Base-by-base conservation (phyloP, 2,888 invertebrate species). In the Campoletis raptor region DNA sequence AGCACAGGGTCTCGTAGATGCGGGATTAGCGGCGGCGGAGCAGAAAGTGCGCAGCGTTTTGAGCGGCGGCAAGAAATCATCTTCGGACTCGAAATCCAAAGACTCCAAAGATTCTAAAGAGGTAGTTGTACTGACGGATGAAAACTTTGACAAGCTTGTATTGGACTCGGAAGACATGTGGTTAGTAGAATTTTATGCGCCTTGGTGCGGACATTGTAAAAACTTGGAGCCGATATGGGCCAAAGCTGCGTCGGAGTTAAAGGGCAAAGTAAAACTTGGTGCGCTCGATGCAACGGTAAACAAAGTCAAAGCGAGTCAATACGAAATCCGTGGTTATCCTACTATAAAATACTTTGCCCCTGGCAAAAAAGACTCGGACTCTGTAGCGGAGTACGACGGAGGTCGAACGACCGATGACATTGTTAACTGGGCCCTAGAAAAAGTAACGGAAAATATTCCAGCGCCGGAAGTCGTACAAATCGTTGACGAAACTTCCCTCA, bases 161-260 rank as follows among this genome's bases (percentile, higher is more conserved):
- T 94, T 99, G 90, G 96, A 98, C 90, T 98, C 98, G 72, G 98
- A 99, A 21, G 99, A 99, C 92, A 96, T 99, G 94, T 99, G 99
- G 99, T 95, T 99, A 90, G 98, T 99, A 2, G 99, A 99, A 95
- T 99, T 99, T 96, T 99, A 97, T 94, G 99, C 99, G 8, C 98
- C 98, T 0, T 99, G 99, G 98, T 99, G 99, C 94, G 98, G 99
- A 7, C 99, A 99, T 94, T 99, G 99, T 95, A 99, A 99, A 95
- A 98, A 97, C 93, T 95, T 99, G 79, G 99, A 98, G 80, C 99
- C 99, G 0, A 98, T 99, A 89, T 99, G 99, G 99, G 98, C 97
- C 15, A 96, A 97, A 92, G 99, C 99, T 2, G 99, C 99, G 24
- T 95, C 97, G 6, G 97, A 99, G 94, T 96, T 99, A 30, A 99